These are phyloP conservation scores for Malurus splendens DNA, from an alignment of 2,797 vertebrate genomes.

Conservation along the genomic window DNA sequence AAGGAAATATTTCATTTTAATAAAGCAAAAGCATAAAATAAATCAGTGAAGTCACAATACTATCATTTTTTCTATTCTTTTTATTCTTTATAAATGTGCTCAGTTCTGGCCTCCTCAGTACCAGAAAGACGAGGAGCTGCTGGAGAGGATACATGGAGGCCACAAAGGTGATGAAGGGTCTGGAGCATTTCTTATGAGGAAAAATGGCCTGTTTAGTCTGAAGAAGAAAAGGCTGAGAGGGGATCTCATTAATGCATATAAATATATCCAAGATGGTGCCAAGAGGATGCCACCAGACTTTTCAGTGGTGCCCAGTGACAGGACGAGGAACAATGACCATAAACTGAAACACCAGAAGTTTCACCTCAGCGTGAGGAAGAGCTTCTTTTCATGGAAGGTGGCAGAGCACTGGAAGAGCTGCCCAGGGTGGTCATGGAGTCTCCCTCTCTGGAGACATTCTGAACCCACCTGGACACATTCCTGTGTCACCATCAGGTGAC, in stretches of 20 bases:
- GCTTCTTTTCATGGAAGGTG: not conserved
- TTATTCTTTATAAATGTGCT: not conserved
- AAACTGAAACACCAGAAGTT: not conserved
- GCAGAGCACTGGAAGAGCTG: not conserved
- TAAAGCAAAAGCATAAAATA: not conserved
- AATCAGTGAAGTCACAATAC: not conserved
- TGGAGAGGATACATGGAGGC: not conserved
- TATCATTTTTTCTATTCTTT: not conserved
- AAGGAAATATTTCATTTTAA: not conserved
- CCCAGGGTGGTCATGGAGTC: rapidly evolving
- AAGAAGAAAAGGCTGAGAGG: not conserved
- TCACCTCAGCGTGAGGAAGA: not conserved
- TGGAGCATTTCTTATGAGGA: not conserved
- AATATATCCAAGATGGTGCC: not conserved
- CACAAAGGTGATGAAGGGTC: not conserved
- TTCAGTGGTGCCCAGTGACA: not conserved
- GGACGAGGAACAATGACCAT: not conserved
- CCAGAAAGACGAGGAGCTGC: not conserved
- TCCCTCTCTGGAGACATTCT: not conserved
- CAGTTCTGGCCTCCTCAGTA: not conserved
- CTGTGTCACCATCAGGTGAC: not conserved
- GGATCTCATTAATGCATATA: not conserved
- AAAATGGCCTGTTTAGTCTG: not conserved
- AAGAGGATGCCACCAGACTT: not conserved
- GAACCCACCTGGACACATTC: rapidly evolving